Base-by-base conservation (phyloP, 2,797 vertebrate genomes). In the Hephaestus fuliginosus region DNA sequence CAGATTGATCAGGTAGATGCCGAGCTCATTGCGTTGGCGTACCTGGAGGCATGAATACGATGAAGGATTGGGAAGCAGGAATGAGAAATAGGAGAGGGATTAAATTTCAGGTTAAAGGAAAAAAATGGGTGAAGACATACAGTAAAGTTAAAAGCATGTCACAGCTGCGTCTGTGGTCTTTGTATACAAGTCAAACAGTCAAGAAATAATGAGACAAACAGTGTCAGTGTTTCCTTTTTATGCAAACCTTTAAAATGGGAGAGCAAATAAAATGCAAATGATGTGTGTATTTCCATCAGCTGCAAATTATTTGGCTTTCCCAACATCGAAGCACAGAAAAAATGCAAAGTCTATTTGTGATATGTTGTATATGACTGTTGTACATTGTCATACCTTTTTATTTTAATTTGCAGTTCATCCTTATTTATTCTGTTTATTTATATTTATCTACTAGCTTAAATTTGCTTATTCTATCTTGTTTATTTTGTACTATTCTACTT, bases 1-100 rank as follows among this genome's bases (percentile, higher is more conserved):
- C 65, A 98, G 95, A 95, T 98, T 98, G 83, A 98, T 97, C 87
- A 98, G 93, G 90, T 98, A 98, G 71, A 98, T 92, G 0, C 97
- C 97, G 15, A 98, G 92, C 89, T 98, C 97, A 0, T 98, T 97
- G 71, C 92, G 96, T 65, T 97, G 97, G 30, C 94, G 94, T 39
- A 98, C 97, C 94, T 95, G 81, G 11, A 60, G 48, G 17, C 46
- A 57, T 49, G 17, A 36, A 55, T 1, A 17, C 9, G 30, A 62
- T 22, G 17, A 69, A 46, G 51, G 48, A 30, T 18, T 15, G 10
- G n/a, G 33, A 30, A 22, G 28, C 28, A 49, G 22, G 18, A 17
- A 11, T 17, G 33, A 17, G 20, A 63, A 52, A 41, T 61, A 13
- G 22, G 18, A 46, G 8, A 22, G 7, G 28, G 43, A 48, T 15